phyloP scores from a whole-genome alignment of 1,140 invertebrate species.

The Pseudomyrmex cubaensis region DNA sequence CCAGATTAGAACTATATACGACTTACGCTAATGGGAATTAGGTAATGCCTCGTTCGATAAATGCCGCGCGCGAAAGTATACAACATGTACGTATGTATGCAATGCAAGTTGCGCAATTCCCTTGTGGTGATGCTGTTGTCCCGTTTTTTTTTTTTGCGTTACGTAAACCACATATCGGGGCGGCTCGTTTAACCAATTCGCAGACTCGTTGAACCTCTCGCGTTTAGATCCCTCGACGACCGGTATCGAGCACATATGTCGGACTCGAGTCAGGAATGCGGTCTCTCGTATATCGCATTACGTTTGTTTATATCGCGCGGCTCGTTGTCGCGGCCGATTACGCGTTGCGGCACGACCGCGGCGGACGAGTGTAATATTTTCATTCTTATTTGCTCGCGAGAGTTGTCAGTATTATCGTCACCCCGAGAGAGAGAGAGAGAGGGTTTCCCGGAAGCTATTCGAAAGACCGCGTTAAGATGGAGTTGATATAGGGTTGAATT shows the following conservation, averaged over 20 bases:
- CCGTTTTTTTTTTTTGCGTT: conserved; percentile 49
- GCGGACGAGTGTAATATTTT: conserved; percentile 50
- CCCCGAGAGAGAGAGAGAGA: neutral
- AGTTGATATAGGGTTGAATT: conserved; percentile 48
- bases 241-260: conserved; percentile 55
- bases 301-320: conserved; percentile 43
- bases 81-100: neutral
- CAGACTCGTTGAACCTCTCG: conserved; percentile 31
- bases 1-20: conserved; percentile 49
- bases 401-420: conserved; percentile 3
- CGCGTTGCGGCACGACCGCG: conserved; percentile 50
- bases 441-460: conserved; percentile 39
- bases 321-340: conserved; percentile 53
- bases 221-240: neutral
- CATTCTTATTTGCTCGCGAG: conserved; percentile 59
- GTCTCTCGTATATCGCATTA: conserved; percentile 50
- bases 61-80: neutral
- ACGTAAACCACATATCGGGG: conserved; percentile 56
- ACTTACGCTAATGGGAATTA: conserved; percentile 59
- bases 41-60: conserved; percentile 46
- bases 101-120: conserved; percentile 59
- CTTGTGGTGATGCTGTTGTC: conserved; percentile 34
- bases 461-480: conserved; percentile 7
- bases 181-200: conserved; percentile 47
- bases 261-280: conserved; percentile 31